A percentile compares a stretch with the other conserved stretches of the same genome.
These are phyloP conservation scores for Spialia ferax DNA, from an alignment of 2,888 invertebrate species.

Conservation along the genomic window DNA sequence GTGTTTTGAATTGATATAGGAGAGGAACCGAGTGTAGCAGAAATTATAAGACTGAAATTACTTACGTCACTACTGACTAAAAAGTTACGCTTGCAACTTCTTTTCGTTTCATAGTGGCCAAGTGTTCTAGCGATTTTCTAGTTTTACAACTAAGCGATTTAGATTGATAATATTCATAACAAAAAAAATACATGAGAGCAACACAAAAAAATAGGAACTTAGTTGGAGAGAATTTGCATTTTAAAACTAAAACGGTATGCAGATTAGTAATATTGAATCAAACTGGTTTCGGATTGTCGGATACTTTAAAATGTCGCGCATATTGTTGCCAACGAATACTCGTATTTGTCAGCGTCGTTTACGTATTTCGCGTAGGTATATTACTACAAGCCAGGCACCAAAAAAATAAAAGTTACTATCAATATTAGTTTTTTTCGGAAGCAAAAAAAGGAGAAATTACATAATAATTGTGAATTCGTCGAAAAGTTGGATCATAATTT, in stretches of 20 bases:
- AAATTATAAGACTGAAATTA: no score
- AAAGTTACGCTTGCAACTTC: no score
- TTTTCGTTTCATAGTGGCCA: not conserved
- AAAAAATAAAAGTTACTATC: not conserved
- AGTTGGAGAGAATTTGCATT: conserved; percentile 17
- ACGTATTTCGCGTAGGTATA: not conserved
- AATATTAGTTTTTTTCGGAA: no score
- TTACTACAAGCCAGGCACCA: not conserved
- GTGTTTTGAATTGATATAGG: no score
- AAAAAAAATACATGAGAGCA: not conserved
- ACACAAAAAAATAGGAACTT: conserved; percentile 2
- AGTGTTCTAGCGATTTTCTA: not conserved
- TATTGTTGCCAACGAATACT: conserved; percentile 11
- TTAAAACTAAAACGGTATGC: conserved; percentile 31
- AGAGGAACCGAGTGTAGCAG: no score
- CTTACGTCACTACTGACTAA: no score
- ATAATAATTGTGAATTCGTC: no score
- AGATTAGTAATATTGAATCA: conserved; percentile 14
- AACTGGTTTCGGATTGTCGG: conserved; percentile 21
- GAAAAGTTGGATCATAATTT: no score
- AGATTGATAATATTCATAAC: not conserved
- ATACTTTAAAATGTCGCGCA: conserved; percentile 26
- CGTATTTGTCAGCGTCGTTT: not conserved
- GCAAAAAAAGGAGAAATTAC: no score
- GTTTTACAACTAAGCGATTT: not conserved